A percentile compares a stretch with the other conserved stretches of the same genome.
Conservation (phyloP, 2,797 vertebrate genomes). For the Todus mexicanus region DNA sequence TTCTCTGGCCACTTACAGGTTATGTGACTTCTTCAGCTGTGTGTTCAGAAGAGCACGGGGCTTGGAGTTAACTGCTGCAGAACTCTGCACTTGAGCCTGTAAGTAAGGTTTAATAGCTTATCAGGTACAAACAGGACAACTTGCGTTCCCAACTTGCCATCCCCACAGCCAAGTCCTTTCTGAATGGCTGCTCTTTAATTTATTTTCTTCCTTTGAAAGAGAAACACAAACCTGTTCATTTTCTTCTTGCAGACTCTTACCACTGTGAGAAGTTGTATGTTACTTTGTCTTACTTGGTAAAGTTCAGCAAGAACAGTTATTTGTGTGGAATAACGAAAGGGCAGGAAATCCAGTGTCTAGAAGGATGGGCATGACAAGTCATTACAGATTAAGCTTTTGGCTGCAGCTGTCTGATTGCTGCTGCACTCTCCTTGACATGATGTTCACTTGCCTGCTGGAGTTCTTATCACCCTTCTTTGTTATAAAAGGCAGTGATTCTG, state of each 20-base stretch:
- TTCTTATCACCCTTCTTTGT: background rate
- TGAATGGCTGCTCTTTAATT: background rate
- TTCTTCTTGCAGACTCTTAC: background rate
- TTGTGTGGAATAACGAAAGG: background rate
- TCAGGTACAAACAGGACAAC: background rate
- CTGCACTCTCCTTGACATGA: slow-evolving; percentile 6
- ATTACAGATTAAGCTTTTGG: slow-evolving; percentile 24
- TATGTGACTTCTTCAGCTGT: background rate
- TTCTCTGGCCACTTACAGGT: background rate
- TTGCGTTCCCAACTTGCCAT: background rate
- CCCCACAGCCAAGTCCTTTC: background rate
- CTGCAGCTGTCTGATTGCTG: slow-evolving; percentile 30
- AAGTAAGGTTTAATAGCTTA: background rate
- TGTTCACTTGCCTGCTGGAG: background rate
- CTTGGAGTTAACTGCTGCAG: background rate
- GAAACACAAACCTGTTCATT: background rate
- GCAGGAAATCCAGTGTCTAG: background rate
- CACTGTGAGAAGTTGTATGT: background rate
- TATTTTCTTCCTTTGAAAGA: background rate
- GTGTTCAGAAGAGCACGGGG: background rate
- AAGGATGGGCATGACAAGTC: background rate
- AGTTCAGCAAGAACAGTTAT: background rate
- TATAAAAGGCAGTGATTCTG: background rate
- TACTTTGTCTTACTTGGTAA: background rate
- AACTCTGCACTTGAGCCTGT: background rate